Evolutionary conservation across 2,113 vertebrate species (phyloP).

Genomic region (Zapus hudsonius): DNA sequence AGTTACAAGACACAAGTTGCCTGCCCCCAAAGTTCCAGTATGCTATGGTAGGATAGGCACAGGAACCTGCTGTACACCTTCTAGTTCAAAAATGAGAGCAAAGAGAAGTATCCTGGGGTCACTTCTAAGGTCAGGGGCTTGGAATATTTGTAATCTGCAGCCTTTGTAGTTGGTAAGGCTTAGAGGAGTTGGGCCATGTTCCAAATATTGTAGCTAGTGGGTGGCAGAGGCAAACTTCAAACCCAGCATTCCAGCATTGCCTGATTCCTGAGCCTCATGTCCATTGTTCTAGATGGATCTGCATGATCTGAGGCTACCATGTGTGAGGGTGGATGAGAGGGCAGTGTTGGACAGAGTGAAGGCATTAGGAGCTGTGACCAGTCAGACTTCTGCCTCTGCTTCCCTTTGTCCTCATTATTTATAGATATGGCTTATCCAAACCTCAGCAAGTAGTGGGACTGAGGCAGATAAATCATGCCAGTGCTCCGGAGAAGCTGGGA

Average conservation of each 20-base stretch:
- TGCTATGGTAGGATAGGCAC: background rate
- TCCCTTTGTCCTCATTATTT: constrained; percentile 16
- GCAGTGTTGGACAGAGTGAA: background rate
- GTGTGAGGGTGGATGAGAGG: background rate
- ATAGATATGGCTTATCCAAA: background rate
- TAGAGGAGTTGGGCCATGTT: background rate
- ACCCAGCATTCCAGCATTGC: background rate
- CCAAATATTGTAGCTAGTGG: background rate
- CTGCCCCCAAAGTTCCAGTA: background rate
- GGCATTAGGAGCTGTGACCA: background rate
- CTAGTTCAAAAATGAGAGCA: background rate
- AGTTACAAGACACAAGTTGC: background rate
- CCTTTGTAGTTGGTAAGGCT: background rate
- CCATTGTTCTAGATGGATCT: background rate
- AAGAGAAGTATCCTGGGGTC: background rate
- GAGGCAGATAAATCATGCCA: background rate
- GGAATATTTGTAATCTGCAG: background rate
- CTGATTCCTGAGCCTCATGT: background rate
- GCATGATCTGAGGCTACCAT: background rate
- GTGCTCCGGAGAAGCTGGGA: background rate
- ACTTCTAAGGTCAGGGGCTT: background rate
- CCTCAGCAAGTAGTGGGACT: background rate
- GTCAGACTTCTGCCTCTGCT: background rate
- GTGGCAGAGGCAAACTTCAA: constrained; percentile 22
- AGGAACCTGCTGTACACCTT: background rate